These are phyloP conservation scores for Yponomeuta plumbellus DNA, from an alignment of 2,888 invertebrate species.

Conservation along the genomic window DNA sequence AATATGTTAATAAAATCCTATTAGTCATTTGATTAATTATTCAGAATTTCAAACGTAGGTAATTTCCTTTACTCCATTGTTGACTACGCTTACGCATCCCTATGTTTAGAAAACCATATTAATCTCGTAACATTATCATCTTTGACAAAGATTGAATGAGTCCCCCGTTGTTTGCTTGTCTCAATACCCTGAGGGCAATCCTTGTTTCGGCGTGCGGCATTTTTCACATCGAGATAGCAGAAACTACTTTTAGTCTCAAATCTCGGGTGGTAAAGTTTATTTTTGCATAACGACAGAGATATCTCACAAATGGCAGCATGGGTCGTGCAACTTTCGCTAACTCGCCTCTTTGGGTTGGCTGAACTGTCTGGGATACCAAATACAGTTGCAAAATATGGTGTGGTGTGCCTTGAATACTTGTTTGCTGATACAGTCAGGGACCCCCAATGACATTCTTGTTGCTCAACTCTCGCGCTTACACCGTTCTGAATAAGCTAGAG, in stretches of 20 bases:
- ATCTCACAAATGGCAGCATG: not conserved
- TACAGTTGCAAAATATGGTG: slow-evolving; percentile 11
- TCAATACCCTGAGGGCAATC: not conserved
- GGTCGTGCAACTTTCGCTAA: slow-evolving; percentile 9
- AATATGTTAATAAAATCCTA: too few species aligned
- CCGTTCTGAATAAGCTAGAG: too few species aligned
- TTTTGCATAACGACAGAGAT: not conserved
- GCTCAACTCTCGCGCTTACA: too few species aligned
- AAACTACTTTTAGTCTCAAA: not conserved
- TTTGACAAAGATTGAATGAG: not conserved
- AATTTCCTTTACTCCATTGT: too few species aligned
- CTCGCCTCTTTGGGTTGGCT: slow-evolving; percentile 4
- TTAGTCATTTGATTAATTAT: too few species aligned
- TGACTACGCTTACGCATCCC: too few species aligned
- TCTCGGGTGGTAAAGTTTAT: not conserved
- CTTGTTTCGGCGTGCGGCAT: not conserved
- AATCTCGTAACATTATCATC: not conserved
- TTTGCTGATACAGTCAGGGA: not conserved
- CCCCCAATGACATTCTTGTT: too few species aligned
- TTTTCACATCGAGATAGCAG: not conserved
- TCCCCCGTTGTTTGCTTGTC: not conserved
- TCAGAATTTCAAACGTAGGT: too few species aligned
- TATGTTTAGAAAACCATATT: too few species aligned
- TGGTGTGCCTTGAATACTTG: not conserved
- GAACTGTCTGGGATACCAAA: slow-evolving; percentile 6